Percentiles rank a stretch among this genome's conserved stretches.
Evolutionary conservation across 2,888 invertebrate species (phyloP).

Genomic region (Notocelia uddmanniana): DNA sequence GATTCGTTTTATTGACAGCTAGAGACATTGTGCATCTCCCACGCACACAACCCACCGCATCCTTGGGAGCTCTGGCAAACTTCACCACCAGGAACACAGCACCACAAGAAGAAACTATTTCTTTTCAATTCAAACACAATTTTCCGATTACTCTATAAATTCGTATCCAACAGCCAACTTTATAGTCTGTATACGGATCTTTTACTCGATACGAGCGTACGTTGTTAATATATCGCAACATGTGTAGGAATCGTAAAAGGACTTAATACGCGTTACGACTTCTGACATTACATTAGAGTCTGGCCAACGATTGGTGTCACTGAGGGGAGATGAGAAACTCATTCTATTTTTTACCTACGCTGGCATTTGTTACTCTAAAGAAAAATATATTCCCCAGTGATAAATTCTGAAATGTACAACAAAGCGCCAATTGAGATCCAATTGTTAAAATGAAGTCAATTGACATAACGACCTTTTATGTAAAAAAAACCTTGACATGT

Average conservation of each 20-base stretch:
- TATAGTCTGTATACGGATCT: conserved; percentile 16
- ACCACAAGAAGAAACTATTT: no score
- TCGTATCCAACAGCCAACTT: conserved; percentile 28
- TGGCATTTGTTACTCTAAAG: background rate
- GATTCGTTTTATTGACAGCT: no score
- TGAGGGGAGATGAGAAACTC: background rate
- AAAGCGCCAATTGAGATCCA: no score
- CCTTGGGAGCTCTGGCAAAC: no score
- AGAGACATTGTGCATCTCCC: no score
- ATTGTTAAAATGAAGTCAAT: no score
- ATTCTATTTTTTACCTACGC: background rate
- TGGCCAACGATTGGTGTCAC: background rate
- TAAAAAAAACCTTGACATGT: no score
- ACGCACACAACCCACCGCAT: no score
- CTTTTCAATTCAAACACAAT: conserved; percentile 21
- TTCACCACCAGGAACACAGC: no score
- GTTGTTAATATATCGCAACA: conserved; percentile 12
- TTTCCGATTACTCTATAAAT: conserved; percentile 41
- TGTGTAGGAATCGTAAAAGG: conserved; percentile 11
- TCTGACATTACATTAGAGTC: background rate
- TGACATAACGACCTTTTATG: no score
- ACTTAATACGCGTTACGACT: conserved; percentile 6
- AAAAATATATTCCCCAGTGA: background rate
- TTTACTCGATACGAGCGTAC: conserved; percentile 15
- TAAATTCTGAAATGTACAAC: no score